Conservation (phyloP, 2,888 invertebrate genomes). For the Encarsia formosa region DNA sequence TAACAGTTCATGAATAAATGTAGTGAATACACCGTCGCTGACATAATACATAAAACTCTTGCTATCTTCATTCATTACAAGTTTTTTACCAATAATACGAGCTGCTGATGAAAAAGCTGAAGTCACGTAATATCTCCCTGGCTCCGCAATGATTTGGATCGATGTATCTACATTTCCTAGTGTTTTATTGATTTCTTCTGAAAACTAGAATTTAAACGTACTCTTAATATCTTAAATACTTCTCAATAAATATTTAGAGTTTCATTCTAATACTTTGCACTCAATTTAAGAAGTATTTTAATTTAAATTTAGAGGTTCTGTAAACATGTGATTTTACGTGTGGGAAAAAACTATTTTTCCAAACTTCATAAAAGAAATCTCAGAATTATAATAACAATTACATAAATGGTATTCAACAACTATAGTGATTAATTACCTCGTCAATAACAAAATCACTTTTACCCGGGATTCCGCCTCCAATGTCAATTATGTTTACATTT, state of each 20-base stretch:
- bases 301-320: too few relatives aligned
- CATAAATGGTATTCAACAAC: too few relatives aligned
- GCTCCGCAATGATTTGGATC: slow-evolving; percentile 57
- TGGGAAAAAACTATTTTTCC: too few relatives aligned
- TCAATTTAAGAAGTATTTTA: too few relatives aligned
- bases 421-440: slow-evolving; percentile 49
- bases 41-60: slow-evolving; percentile 56
- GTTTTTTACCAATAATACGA: slow-evolving; percentile 55
- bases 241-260: too few relatives aligned
- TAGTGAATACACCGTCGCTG: slow-evolving; percentile 63
- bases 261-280: too few relatives aligned
- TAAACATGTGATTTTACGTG: too few relatives aligned
- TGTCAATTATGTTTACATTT: slow-evolving; percentile 55
- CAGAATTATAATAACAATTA: too few relatives aligned
- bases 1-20: slow-evolving; percentile 56
- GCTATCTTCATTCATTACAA: slow-evolving; percentile 37
- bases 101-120: slow-evolving; percentile 59
- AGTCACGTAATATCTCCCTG: slow-evolving; percentile 62
- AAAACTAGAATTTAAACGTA: too few relatives aligned
- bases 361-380: too few relatives aligned
- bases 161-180: slow-evolving; percentile 49
- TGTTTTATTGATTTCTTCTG: slow-evolving; percentile 54
- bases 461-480: slow-evolving; percentile 62
- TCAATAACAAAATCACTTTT: slow-evolving; percentile 48
- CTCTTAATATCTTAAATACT: too few relatives aligned